Evolutionary conservation across 2,888 invertebrate species (phyloP), one percentile per base, ranked within the genome.

Genomic region (Achlya flavicornis): DNA sequence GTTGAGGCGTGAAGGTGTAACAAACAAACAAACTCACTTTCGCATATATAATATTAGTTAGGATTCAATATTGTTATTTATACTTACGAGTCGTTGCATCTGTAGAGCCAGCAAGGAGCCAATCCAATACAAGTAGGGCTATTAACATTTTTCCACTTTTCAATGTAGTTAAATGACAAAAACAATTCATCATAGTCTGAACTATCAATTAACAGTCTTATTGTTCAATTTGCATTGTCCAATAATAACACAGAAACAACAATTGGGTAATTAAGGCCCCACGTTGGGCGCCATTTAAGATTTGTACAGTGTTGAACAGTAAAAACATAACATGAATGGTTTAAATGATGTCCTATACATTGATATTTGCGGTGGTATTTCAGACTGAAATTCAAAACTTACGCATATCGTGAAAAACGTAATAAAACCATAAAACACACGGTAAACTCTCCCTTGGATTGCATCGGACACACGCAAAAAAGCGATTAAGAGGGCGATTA

Each of bases 381-480:
- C 11, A 41, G 1, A 62, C 62, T 65, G 63, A 69, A 66, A 65
- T 68, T 43, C 26, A 68, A 70, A 67, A 57, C 64, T 16, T 46
- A 60, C 64, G 61, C 64, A 64, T 69, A 66, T 74, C 62, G 64
- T 75, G 69, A 74, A 71, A 76, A 76, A 68, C 69, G 73, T 63
- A 77, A 80, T 77, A 80, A 73, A 83, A 80, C 75, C 76, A 83
- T 80, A 82, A 86, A 88, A 84, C 81, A 83, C 85, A 86, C 82
- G 79, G 77, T 78, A 78, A 82, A 81, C 78, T 78, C 75, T 79
- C 76, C 71, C 78, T 75, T 70, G 81, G 81, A 87, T 85, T 89
- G 85, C 87, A 86, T 87, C 85, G 76, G 83, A 81, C 85, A 85
- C 91, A 92, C 91, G 91, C 91, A 85, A 92, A 83, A 82, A 81